Conservation (phyloP, 2,113 vertebrate genomes). For the Puntigrus tetrazona region DNA sequence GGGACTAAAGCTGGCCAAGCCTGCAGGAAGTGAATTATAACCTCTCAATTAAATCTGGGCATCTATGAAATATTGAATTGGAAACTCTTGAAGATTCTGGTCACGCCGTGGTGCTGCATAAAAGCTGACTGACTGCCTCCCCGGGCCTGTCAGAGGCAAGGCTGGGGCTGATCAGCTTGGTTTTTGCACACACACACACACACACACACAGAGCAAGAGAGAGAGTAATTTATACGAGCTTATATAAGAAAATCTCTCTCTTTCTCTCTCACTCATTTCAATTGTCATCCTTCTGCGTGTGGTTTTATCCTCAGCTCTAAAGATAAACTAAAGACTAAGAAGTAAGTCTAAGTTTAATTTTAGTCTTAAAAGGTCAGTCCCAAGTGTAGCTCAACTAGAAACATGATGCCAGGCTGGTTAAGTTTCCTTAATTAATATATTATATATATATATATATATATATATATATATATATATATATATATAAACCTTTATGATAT, state of each 20-base stretch:
- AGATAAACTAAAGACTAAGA: background rate
- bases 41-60: slow-evolving; percentile 53
- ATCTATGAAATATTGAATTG: slow-evolving; percentile 58
- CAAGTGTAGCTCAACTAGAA: too few relatives aligned
- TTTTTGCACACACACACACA: background rate
- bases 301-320: background rate
- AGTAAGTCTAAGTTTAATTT: background rate
- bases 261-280: background rate
- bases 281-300: background rate
- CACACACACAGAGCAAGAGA: slow-evolving; percentile 10
- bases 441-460: too few relatives aligned
- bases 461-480: too few relatives aligned
- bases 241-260: slow-evolving; percentile 1
- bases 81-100: slow-evolving; percentile 52
- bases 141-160: slow-evolving; percentile 39
- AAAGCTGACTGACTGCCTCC: slow-evolving; percentile 41
- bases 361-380: background rate
- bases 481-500: too few relatives aligned
- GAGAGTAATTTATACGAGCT: background rate
- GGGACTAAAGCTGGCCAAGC: slow-evolving; percentile 41
- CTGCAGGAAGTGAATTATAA: slow-evolving; percentile 56
- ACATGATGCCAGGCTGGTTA: too few relatives aligned
- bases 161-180: slow-evolving; percentile 32
- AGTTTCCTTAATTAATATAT: too few relatives aligned
- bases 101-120: slow-evolving; percentile 47